These are phyloP conservation scores for Phalacrocorax pelagicus DNA, from an alignment of 2,113 vertebrate species.

Conservation along the genomic window DNA sequence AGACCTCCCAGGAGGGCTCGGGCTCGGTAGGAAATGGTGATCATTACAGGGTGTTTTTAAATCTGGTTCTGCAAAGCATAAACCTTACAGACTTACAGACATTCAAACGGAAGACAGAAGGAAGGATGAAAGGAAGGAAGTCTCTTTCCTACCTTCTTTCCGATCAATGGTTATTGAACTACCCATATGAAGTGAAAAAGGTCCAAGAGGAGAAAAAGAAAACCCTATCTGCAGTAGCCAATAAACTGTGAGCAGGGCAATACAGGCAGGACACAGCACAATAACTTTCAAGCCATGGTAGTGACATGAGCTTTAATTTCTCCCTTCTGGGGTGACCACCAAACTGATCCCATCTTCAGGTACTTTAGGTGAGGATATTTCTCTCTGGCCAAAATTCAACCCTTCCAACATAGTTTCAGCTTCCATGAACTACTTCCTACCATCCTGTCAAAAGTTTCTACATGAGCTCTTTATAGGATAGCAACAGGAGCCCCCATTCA, in stretches of 20 bases:
- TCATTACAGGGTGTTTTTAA: not conserved
- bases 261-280: accelerated
- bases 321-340: not conserved
- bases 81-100: not conserved
- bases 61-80: not conserved
- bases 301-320: not conserved
- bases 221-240: not conserved
- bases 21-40: not conserved
- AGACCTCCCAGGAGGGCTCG: not conserved
- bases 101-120: not conserved
- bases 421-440: not conserved
- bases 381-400: not conserved
- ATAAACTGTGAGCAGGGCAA: not conserved
- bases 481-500: not conserved
- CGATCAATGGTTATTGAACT: not conserved
- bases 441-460: not conserved
- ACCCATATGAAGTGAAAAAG: not conserved
- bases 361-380: not conserved
- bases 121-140: not conserved
- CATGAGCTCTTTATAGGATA: not conserved
- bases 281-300: not conserved
- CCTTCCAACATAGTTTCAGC: not conserved
- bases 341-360: not conserved
- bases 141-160: not conserved
- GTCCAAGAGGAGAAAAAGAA: not conserved